phyloP scores from a whole-genome alignment of 2,113 vertebrate genomes.

The Telmatochromis bifrenatus region DNA sequence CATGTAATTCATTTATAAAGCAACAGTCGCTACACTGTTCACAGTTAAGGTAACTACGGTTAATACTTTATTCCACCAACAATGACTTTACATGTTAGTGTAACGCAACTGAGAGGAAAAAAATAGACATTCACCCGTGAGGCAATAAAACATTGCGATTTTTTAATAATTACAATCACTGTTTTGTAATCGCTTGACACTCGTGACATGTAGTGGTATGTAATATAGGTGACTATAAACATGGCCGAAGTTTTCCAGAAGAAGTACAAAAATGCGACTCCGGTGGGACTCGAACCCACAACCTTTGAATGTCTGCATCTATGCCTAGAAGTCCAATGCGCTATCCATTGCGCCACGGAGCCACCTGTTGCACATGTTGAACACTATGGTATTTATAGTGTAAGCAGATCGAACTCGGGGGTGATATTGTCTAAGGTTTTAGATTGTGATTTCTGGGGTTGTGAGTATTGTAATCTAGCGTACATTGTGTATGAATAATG shows the following conservation, averaged over 20 bases:
- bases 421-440: background rate
- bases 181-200: background rate
- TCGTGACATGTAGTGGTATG: background rate
- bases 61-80: background rate
- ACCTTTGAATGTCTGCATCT: slow-evolving; percentile 65
- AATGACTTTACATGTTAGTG: background rate
- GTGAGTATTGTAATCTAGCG: no score
- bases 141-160: background rate
- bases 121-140: background rate
- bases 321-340: slow-evolving; percentile 74
- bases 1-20: background rate
- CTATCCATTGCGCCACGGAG: slow-evolving; percentile 78
- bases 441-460: background rate
- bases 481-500: background rate
- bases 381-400: background rate
- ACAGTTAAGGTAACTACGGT: background rate
- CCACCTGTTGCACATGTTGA: slow-evolving; percentile 53
- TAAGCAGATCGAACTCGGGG: fast-evolving
- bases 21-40: background rate
- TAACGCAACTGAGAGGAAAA: background rate
- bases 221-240: background rate
- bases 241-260: background rate
- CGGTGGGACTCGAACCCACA: slow-evolving; percentile 76
- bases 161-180: background rate
- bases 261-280: slow-evolving; percentile 49